These are phyloP conservation scores for Argyrosomus regius DNA, from an alignment of 2,797 vertebrate genomes.

Conservation along the genomic window DNA sequence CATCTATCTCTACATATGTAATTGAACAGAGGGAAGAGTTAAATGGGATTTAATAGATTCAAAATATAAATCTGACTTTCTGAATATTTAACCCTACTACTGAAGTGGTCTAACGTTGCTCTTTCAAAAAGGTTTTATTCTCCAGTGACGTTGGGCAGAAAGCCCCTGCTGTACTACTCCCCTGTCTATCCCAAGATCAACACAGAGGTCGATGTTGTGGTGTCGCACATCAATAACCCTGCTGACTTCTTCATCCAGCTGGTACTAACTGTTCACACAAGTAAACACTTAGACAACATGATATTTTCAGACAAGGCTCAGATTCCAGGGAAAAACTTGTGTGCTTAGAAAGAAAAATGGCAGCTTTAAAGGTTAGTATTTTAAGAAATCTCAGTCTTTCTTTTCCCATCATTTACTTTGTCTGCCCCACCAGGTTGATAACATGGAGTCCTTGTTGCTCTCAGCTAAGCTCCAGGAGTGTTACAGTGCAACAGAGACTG, in stretches of 20 bases:
- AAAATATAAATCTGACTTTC: neutral
- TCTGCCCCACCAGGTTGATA: slow-evolving; percentile 73
- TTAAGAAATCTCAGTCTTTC: neutral
- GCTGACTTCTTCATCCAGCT: slow-evolving; percentile 85
- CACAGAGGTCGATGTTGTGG: slow-evolving; percentile 73
- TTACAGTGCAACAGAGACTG: slow-evolving; percentile 61
- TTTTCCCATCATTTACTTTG: neutral
- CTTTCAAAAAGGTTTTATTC: slow-evolving; percentile 76
- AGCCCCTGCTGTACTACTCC: slow-evolving; percentile 70
- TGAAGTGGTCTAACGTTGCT: neutral
- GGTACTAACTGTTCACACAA: slow-evolving; percentile 59
- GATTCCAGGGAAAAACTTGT: neutral
- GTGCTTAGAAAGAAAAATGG: neutral
- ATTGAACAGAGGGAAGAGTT: neutral
- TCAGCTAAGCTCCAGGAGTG: slow-evolving; percentile 80
- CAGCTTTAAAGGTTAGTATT: neutral
- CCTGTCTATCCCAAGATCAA: slow-evolving; percentile 70
- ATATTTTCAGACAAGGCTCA: neutral
- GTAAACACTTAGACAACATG: neutral
- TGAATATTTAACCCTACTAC: neutral
- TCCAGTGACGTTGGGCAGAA: slow-evolving; percentile 52
- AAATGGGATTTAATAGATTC: neutral
- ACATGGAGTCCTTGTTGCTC: slow-evolving; percentile 81
- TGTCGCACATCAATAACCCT: slow-evolving; percentile 81
- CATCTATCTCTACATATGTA: too few species aligned